A percentile compares a stretch with the other conserved stretches of the same genome.
Conservation (phyloP, 2,797 vertebrate genomes). For the Smutsia gigantea region DNA sequence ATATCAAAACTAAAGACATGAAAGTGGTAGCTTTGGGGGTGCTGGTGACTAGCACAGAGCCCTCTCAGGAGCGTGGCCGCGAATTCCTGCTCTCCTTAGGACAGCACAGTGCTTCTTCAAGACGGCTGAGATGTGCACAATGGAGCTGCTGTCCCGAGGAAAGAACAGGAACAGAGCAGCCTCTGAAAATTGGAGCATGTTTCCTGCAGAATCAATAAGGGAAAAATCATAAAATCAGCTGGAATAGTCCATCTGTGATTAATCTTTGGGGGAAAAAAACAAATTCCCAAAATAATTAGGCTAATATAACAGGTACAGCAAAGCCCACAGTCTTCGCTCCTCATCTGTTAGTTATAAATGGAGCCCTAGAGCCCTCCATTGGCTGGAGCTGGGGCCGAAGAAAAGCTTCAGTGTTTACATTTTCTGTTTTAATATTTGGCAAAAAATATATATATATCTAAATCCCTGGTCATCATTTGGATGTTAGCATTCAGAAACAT, state of each 20-base stretch:
- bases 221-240: conserved; percentile 5
- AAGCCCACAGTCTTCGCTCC: neutral
- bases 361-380: neutral
- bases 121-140: accelerated
- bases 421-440: conserved; percentile 67
- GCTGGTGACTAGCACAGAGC: neutral
- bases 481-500: conserved; percentile 28
- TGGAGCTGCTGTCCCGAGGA: neutral
- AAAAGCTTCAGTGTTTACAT: conserved; percentile 26
- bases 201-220: neutral
- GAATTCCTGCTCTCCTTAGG: neutral
- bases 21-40: neutral
- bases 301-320: conserved; percentile 26
- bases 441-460: neutral
- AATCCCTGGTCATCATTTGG: neutral
- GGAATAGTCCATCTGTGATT: conserved; percentile 55
- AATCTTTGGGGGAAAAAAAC: neutral
- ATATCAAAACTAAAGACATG: neutral
- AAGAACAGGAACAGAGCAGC: neutral
- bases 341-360: conserved; percentile 68
- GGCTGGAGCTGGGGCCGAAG: neutral
- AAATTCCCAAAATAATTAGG: conserved; percentile 61
- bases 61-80: neutral
- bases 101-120: neutral
- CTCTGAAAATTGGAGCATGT: neutral